These are phyloP conservation scores for Lasiommata megera DNA, from an alignment of 2,888 invertebrate species.

Conservation along the genomic window DNA sequence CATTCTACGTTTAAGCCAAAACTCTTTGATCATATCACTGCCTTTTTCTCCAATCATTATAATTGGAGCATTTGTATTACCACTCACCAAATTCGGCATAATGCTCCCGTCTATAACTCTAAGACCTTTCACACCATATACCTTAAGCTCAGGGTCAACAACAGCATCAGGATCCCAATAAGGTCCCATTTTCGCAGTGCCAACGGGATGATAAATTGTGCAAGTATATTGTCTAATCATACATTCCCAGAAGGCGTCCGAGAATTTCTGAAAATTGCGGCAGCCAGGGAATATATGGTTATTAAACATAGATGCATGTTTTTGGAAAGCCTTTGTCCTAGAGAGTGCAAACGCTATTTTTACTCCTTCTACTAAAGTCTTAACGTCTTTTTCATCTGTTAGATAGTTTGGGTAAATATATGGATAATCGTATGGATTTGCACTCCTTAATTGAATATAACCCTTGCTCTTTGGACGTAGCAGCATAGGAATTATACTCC, in stretches of 20 bases:
- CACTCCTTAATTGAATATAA: conserved; percentile 88
- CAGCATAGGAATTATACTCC: conserved; percentile 92
- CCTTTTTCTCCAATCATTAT: conserved; percentile 96
- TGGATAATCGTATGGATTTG: conserved; percentile 93
- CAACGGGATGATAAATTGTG: conserved; percentile 93
- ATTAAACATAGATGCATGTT: conserved; percentile 87
- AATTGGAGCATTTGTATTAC: conserved; percentile 92
- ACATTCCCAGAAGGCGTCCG: conserved; percentile 92
- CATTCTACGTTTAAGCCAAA: conserved; percentile 85
- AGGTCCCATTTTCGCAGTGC: conserved; percentile 95
- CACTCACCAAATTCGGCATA: conserved; percentile 92
- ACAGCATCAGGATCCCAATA: conserved; percentile 92
- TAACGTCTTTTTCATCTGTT: conserved; percentile 88
- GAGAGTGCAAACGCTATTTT: conserved; percentile 92
- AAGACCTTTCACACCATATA: conserved; percentile 89
- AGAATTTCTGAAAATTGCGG: conserved; percentile 83
- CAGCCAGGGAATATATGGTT: conserved; percentile 90
- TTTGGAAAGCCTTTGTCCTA: conserved; percentile 87
- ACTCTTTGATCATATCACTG: conserved; percentile 92
- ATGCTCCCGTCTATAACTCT: conserved; percentile 92
- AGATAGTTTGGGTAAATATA: conserved; percentile 96
- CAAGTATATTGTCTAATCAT: conserved; percentile 91
- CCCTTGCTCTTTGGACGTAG: conserved; percentile 93
- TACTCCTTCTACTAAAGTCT: conserved; percentile 90
- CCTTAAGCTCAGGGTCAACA: conserved; percentile 89